Percentiles rank a stretch among this genome's conserved stretches.
These are phyloP conservation scores for Nothoprocta perdicaria DNA, from an alignment of 2,113 vertebrate genomes.

Conservation along the genomic window DNA sequence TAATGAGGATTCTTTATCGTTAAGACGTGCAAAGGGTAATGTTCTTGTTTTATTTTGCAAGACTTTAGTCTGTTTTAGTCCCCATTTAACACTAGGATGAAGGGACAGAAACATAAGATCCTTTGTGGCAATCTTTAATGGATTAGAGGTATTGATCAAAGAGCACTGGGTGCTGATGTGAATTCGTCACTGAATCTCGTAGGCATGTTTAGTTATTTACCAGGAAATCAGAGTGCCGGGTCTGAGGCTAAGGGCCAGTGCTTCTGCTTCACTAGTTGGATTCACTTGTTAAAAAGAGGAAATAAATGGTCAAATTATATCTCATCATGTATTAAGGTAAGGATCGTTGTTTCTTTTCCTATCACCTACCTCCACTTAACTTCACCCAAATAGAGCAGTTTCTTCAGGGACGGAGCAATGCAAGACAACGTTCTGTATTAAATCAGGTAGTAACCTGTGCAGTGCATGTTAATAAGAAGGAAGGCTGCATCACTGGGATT, in stretches of 20 bases:
- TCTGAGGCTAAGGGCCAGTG: slow-evolving; percentile 16
- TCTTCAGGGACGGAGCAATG: slow-evolving; percentile 33
- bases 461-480: slow-evolving; percentile 58
- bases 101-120: slow-evolving; percentile 37
- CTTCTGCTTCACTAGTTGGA: neutral
- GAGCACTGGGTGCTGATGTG: slow-evolving; percentile 50
- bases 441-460: slow-evolving; percentile 42
- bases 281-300: neutral
- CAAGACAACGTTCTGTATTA: slow-evolving; percentile 36
- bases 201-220: slow-evolving; percentile 72
- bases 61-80: neutral
- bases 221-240: slow-evolving; percentile 47
- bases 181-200: slow-evolving; percentile 68
- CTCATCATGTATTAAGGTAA: neutral
- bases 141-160: slow-evolving; percentile 66
- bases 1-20: slow-evolving; percentile 28
- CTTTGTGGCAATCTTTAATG: slow-evolving; percentile 59
- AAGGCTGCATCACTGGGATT: slow-evolving; percentile 50
- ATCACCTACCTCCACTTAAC: slow-evolving; percentile 6
- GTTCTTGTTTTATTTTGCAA: slow-evolving; percentile 1
- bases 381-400: slow-evolving; percentile 1
- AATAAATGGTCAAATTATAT: neutral
- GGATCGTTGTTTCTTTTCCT: neutral
- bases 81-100: slow-evolving; percentile 25
- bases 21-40: neutral